A percentile compares a stretch with the other conserved stretches of the same genome.
Evolutionary conservation across 2,888 invertebrate genomes (phyloP).

Genomic region (Aethes cnicana): DNA sequence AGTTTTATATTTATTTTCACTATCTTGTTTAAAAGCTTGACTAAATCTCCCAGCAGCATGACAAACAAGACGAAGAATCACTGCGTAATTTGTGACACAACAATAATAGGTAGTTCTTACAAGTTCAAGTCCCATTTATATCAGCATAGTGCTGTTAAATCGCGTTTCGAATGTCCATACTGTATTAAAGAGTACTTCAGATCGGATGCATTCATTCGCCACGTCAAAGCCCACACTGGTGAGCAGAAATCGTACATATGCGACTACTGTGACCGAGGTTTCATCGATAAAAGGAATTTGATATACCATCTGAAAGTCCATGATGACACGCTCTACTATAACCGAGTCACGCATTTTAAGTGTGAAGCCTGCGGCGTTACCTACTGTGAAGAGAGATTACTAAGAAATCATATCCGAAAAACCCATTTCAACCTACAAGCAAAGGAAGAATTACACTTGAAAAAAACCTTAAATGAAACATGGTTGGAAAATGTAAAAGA

Average conservation of each 20-base stretch:
- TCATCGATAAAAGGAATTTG: conserved; percentile 57
- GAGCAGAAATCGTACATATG: conserved; percentile 46
- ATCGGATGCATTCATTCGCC: conserved; percentile 49
- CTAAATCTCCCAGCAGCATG: neutral
- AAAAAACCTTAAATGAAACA: conserved; percentile 56
- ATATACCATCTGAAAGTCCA: conserved; percentile 55
- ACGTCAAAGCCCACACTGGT: conserved; percentile 46
- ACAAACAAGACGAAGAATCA: conserved; percentile 36
- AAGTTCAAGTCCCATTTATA: conserved; percentile 53
- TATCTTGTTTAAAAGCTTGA: conserved; percentile 37
- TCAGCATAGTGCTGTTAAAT: conserved; percentile 48
- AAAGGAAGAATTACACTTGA: conserved; percentile 36
- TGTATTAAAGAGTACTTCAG: conserved; percentile 58
- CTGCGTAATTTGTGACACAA: conserved; percentile 52
- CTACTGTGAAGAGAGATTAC: conserved; percentile 57
- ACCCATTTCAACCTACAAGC: conserved; percentile 53
- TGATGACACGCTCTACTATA: conserved; percentile 43
- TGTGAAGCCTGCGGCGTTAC: conserved; percentile 53
- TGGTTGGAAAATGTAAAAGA: conserved; percentile 60
- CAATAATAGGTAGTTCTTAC: conserved; percentile 44
- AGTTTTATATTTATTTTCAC: conserved; percentile 11
- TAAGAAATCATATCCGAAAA: conserved; percentile 58
- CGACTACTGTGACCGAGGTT: conserved; percentile 58
- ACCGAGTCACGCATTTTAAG: conserved; percentile 35
- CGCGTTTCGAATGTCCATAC: conserved; percentile 49